These are phyloP conservation scores for Hippopotamus amphibius DNA, from an alignment of 2,113 vertebrate genomes.

Conservation along the genomic window DNA sequence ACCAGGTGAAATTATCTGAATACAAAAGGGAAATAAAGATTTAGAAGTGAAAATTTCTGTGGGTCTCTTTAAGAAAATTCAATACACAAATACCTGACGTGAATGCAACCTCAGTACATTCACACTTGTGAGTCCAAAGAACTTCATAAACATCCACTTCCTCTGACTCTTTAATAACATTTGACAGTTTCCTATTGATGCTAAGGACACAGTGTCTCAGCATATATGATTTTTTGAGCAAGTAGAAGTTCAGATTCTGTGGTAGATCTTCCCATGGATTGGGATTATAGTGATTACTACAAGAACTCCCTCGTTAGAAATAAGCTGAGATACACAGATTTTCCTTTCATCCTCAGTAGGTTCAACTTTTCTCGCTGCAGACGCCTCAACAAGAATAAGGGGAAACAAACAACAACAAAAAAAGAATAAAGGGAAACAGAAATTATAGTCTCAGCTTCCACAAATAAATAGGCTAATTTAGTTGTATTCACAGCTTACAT, in stretches of 20 bases:
- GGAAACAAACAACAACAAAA: constrained; percentile 18
- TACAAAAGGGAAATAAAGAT: constrained; percentile 30
- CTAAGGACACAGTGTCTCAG: background rate
- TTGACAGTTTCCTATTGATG: background rate
- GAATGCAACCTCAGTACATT: background rate
- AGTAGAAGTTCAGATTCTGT: background rate
- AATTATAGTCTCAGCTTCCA: background rate
- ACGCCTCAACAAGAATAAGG: constrained; percentile 28
- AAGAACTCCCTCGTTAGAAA: constrained; percentile 33
- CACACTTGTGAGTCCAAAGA: background rate
- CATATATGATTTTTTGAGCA: background rate
- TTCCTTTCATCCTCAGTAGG: background rate
- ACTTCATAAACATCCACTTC: background rate
- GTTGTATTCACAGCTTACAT: background rate
- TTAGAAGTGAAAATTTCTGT: background rate
- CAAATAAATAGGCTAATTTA: background rate
- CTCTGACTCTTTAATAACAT: background rate
- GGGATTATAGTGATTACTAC: background rate
- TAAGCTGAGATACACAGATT: background rate
- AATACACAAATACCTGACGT: background rate
- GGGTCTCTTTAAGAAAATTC: background rate
- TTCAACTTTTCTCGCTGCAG: background rate
- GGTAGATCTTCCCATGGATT: background rate
- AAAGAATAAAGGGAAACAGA: constrained; percentile 18
- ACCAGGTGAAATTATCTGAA: background rate